Evolutionary conservation across 2,113 vertebrate genomes (phyloP).

Genomic region (Siniperca knerii): DNA sequence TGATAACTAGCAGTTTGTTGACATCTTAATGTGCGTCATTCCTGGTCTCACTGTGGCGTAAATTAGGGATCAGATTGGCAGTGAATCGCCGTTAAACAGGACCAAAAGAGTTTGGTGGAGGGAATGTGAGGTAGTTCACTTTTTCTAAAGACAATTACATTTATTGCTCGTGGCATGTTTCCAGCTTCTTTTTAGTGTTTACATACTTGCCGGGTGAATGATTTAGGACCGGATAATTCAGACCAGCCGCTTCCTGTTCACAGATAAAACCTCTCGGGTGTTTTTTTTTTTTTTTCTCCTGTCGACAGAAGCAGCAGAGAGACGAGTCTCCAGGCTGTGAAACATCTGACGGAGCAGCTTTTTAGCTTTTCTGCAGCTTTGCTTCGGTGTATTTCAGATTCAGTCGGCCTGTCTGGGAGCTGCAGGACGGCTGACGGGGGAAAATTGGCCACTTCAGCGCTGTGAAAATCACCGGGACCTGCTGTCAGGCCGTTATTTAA

Average conservation of each 20-base stretch:
- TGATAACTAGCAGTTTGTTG: no score
- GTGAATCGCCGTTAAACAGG: no score
- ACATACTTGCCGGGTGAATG: no score
- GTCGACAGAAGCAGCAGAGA: constrained; percentile 3
- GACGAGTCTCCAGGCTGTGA: not conserved
- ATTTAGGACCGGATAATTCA: not conserved
- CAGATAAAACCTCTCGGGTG: not conserved
- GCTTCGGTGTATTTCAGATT: not conserved
- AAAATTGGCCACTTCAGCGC: constrained; percentile 16
- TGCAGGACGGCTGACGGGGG: not conserved
- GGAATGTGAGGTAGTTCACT: no score
- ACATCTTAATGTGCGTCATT: no score
- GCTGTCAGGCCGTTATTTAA: constrained; percentile 46
- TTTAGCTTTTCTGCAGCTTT: constrained; percentile 13
- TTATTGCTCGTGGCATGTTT: no score
- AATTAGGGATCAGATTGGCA: no score
- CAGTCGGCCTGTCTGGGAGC: not conserved
- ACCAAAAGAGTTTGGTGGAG: no score
- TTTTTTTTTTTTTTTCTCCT: not conserved
- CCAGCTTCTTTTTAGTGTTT: no score
- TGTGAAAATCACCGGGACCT: constrained; percentile 24
- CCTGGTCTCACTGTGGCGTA: no score
- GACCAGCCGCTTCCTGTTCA: not conserved
- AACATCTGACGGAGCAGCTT: constrained; percentile 28
- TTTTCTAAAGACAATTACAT: no score